Evolutionary conservation across 2,888 invertebrate species (phyloP).

Genomic region (Liopterus haemorrhoidalis): DNA sequence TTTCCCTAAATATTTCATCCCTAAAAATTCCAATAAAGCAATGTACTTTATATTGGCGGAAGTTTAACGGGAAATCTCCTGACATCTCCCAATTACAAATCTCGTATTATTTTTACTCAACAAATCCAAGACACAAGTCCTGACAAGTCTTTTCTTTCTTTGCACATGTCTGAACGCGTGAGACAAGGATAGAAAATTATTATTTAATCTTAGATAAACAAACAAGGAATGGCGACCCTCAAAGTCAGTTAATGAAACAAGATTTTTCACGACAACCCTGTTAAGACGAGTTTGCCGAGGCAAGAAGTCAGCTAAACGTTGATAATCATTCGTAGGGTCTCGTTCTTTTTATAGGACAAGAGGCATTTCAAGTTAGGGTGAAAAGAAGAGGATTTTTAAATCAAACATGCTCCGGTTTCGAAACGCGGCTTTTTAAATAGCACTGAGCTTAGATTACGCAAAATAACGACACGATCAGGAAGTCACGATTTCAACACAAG

Average conservation of each 20-base stretch:
- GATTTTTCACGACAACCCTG: constrained; percentile 46
- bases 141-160: background rate
- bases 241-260: constrained; percentile 47
- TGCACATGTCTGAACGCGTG: background rate
- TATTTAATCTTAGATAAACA: constrained; percentile 32
- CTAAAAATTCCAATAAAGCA: no score
- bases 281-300: constrained; percentile 41
- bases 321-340: constrained; percentile 6
- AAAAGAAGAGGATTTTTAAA: constrained; percentile 21
- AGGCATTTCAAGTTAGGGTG: constrained; percentile 7
- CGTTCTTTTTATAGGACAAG: constrained; percentile 14
- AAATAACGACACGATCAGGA: constrained; percentile 13
- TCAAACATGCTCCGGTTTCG: constrained; percentile 23
- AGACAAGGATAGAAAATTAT: background rate
- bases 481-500: no score
- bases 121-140: constrained; percentile 33
- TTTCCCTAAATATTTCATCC: no score
- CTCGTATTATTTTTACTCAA: constrained; percentile 21
- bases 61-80: no score
- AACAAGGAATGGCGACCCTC: constrained; percentile 38
- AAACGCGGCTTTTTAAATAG: constrained; percentile 22
- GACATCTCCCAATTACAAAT: constrained; percentile 26
- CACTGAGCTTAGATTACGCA: constrained; percentile 20
- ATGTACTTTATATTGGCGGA: no score
- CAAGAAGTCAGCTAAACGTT: constrained; percentile 38